Conservation (phyloP, 2,797 vertebrate genomes). For the Babyrousa celebensis region DNA sequence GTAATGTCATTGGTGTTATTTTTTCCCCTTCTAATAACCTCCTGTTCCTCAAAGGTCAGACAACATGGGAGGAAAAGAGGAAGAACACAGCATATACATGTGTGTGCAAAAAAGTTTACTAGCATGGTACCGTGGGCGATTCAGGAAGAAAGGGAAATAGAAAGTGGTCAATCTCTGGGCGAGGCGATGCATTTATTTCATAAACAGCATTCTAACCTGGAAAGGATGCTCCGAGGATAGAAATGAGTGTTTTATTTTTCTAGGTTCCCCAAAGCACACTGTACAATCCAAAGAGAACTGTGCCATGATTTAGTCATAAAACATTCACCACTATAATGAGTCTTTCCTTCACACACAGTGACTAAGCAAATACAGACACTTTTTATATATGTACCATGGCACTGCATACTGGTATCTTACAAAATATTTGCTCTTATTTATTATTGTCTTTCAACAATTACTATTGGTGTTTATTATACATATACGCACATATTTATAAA, state of each 20-base stretch:
- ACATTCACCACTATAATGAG: neutral
- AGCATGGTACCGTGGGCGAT: conserved; percentile 47
- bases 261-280: neutral
- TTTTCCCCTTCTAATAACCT: neutral
- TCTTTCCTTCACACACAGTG: neutral
- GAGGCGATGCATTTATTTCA: neutral
- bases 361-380: neutral
- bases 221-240: conserved; percentile 37
- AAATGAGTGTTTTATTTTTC: conserved; percentile 18
- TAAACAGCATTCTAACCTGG: conserved; percentile 53
- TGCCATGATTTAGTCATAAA: conserved; percentile 37
- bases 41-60: conserved; percentile 50
- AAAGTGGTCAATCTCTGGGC: neutral
- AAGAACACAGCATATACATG: neutral
- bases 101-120: neutral
- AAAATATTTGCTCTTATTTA: neutral
- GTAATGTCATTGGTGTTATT: neutral
- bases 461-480: neutral
- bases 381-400: neutral
- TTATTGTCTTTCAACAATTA: neutral
- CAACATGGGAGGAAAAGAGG: neutral
- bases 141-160: conserved; percentile 64
- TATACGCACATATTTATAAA: neutral
- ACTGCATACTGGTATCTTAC: neutral
- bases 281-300: conserved; percentile 40